Base-by-base conservation (phyloP, 2,888 invertebrate species). In the Patella depressa region DNA sequence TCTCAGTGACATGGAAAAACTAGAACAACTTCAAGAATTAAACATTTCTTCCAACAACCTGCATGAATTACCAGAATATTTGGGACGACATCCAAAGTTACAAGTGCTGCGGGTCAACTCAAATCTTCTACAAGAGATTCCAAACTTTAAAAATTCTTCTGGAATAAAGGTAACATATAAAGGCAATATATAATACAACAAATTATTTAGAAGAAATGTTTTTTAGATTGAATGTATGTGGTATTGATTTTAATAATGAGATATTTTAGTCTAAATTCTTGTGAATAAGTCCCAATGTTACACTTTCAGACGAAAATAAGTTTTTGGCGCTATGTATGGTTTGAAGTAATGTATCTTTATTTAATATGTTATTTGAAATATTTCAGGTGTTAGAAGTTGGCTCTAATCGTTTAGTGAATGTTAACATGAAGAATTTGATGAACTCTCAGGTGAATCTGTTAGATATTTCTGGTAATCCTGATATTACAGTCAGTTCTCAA, bases 11-110 rank as follows among this genome's bases (percentile, higher is more conserved):
- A 82, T 92, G 5, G 80, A 84, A n/a, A 89, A 88, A 77, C 84
- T 92, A 69, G 89, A 89, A 76, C 82, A 88, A 71, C 86, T 92
- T 53, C 88, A 89, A 77, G 92, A 92, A 79, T 76, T 92, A 45
- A 92, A 92, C 80, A 80, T 92, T n/a, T 92, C 92, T 17, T 90
- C 90, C 14, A 93, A 93, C 82, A 86, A 87, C 55, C 83, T 93
- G 57, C 85, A 88, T 29, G 80, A 85, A 57, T 84, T 93, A 15
- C 92, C 92, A 3, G 79, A 86, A 19, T 87, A 86, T 76, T 81
- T 92, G 4, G 89, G 90, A 0, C 81, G 85, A 4, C 89, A 92
- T 75, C 84, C 90, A 17, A 88, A 91, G 65, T 87, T 93, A 55
- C 89, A 89, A 77, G 86, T 90, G 24, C 87, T 93, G 29, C 77